phyloP scores from a whole-genome alignment of 2,797 vertebrate genomes.

The Perdix hodgsoniae region DNA sequence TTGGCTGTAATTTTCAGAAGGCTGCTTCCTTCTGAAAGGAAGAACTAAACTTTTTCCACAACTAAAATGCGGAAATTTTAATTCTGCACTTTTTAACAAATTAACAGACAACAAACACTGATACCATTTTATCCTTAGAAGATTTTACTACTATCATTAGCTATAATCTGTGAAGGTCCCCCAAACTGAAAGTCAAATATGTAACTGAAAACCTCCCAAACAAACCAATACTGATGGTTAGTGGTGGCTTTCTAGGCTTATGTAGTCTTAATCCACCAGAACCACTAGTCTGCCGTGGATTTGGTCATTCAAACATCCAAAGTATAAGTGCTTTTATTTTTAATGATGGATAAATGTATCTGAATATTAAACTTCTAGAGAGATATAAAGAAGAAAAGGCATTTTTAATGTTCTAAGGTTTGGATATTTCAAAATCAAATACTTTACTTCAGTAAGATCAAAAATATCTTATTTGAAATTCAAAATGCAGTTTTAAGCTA shows the following conservation, averaged over 20 bases:
- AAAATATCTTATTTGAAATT: neutral
- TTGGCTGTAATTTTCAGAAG: neutral
- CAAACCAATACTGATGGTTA: neutral
- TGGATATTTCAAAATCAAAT: neutral
- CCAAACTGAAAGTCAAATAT: neutral
- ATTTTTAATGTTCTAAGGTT: neutral
- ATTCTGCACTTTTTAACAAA: neutral
- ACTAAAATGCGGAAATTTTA: neutral
- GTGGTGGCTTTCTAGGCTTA: neutral
- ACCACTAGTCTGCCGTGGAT: neutral
- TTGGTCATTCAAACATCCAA: neutral
- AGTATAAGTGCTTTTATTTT: neutral
- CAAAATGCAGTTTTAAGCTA: neutral
- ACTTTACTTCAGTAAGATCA: neutral
- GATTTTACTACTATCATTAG: neutral
- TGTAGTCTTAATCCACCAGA: neutral
- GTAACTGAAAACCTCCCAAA: neutral
- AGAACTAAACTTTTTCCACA: neutral
- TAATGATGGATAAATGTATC: neutral
- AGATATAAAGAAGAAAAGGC: neutral
- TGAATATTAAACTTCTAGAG: neutral
- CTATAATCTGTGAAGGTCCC: neutral
- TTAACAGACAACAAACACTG: neutral
- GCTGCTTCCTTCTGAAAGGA: neutral
- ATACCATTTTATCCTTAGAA: neutral